phyloP scores from a whole-genome alignment of 2,113 vertebrate genomes.

The Leptobrachium leishanense region DNA sequence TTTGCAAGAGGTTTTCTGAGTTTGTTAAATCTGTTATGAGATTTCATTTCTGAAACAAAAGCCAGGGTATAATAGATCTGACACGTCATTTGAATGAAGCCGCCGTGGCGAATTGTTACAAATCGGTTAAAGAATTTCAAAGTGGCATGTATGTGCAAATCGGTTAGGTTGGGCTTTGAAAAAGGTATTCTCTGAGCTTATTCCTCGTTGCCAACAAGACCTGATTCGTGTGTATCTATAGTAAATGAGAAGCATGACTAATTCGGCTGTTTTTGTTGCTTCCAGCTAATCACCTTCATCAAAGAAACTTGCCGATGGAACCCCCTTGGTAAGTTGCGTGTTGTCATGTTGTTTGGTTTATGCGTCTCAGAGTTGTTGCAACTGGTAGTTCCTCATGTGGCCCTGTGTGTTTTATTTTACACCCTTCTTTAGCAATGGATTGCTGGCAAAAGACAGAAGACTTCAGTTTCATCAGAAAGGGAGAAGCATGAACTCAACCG shows the following conservation, averaged over 20 bases:
- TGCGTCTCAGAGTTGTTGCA: not conserved
- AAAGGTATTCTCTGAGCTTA: not conserved
- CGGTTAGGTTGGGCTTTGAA: slow-evolving; percentile 44
- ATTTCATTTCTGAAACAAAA: slow-evolving; percentile 50
- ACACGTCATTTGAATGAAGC: slow-evolving; percentile 11
- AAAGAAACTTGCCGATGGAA: slow-evolving; percentile 67
- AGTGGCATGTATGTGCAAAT: slow-evolving; percentile 35
- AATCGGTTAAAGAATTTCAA: slow-evolving; percentile 14
- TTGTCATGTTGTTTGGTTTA: slow-evolving; percentile 30
- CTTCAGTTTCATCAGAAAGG: slow-evolving; percentile 86
- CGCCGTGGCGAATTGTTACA: slow-evolving; percentile 24
- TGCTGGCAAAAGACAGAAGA: slow-evolving; percentile 82
- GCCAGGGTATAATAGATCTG: slow-evolving; percentile 31
- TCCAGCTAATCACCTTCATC: slow-evolving; percentile 81
- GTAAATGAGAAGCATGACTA: slow-evolving; percentile 37
- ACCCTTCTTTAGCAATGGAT: slow-evolving; percentile 67
- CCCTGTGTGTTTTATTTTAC: not conserved
- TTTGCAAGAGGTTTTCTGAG: not conserved
- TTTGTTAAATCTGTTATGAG: slow-evolving; percentile 35
- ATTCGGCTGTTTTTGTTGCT: slow-evolving; percentile 49
- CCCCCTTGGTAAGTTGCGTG: slow-evolving; percentile 65
- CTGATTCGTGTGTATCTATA: slow-evolving; percentile 26
- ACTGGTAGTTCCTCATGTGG: not conserved
- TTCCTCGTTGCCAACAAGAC: not conserved
- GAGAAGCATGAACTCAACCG: slow-evolving; percentile 95